Evolutionary conservation across 2,797 vertebrate species (phyloP), one percentile per base, ranked within the genome.

Genomic region (Rousettus madagascariensis): DNA sequence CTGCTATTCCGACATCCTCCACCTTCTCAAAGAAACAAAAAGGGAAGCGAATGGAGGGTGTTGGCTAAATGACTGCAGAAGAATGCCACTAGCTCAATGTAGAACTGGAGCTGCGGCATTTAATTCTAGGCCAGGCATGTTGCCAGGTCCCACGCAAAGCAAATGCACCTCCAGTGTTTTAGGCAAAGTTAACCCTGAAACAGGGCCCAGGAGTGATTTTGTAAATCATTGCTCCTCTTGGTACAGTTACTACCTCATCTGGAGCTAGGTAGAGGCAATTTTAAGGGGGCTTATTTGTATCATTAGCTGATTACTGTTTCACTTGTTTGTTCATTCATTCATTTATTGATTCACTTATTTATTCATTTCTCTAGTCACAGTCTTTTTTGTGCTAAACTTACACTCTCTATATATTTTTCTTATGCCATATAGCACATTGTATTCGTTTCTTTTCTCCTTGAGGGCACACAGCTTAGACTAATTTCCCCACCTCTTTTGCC

Each of bases 131-230:
- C 93, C 65, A 96, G 97, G 82, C 96, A n/a, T 11, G 16, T 24
- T 91, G 97, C 97, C 97, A 98, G 5, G 36, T 51, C 82, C 84
- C 51, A 59, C 8, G 69, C 75, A 96, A 97, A 98, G 91, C 85
- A 96, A 95, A 90, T 36, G 78, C 90, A 83, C 43, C 95, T 74
- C 84, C 94, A 85, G 79, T 87, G 88, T 57, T 38, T 69, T 83
- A 90, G 94, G 93, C 69, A 74, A 87, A 96, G 38, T 82, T 91
- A 95, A 91, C 72, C 30, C 43, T 87, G 84, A 95, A 71, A 53
- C 66, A 66, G 71, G 74, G 69, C 49, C 61, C 38, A 28, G 82
- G 51, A 93, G 84, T 84, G 89, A 90, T 87, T 94, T 90, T 90
- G 93, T 82, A 91, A 82, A 74, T 72, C 75, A 87, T 46, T 71